phyloP scores from a whole-genome alignment of 2,888 invertebrate species.

The Eretmocerus hayati region DNA sequence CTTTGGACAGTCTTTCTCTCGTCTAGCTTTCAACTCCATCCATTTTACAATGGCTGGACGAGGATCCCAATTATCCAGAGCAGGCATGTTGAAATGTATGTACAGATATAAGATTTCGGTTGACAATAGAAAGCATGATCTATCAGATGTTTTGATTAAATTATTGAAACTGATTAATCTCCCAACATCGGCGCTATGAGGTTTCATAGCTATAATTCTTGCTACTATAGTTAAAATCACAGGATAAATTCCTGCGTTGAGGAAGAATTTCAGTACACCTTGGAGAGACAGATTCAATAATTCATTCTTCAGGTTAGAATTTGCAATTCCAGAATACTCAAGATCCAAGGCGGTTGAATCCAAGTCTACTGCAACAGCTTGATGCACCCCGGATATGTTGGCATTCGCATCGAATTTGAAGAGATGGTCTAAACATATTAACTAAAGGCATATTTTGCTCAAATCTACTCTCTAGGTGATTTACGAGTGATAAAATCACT shows the following conservation, averaged over 20 bases:
- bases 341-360: not conserved
- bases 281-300: not conserved
- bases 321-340: not conserved
- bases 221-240: not conserved
- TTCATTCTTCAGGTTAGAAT: not conserved
- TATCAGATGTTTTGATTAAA: not conserved
- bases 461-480: not conserved
- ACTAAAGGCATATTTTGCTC: not conserved
- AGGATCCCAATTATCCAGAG: no score
- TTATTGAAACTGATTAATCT: not conserved
- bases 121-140: no score
- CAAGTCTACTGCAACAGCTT: not conserved
- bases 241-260: not conserved
- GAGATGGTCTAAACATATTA: not conserved
- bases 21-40: not conserved
- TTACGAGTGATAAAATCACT: not conserved
- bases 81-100: no score
- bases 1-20: not conserved
- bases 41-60: not conserved
- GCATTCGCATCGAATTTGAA: not conserved
- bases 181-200: conserved; percentile 3
- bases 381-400: not conserved
- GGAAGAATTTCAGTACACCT: not conserved
- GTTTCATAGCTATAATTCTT: conserved; percentile 3
- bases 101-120: no score